Base-by-base conservation (phyloP, 2,888 invertebrate species). In the Drosophila sordidula region DNA sequence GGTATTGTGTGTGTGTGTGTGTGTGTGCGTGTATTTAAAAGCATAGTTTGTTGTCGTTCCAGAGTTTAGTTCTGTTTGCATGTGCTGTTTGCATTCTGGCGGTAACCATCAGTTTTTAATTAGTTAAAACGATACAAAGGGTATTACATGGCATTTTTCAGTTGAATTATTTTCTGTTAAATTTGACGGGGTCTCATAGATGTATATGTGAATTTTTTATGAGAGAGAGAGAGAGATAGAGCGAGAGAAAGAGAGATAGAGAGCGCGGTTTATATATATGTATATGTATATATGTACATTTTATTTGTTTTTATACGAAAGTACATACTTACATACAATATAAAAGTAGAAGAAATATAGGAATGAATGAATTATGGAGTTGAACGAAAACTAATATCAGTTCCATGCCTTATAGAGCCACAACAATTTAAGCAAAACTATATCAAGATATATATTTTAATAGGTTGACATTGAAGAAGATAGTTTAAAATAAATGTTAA, bases 71-170 rank as follows among this genome's bases (percentile, higher is more conserved):
- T 62, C 51, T 51, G 67, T 77, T 84, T 74, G 58, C 67, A 66
- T 58, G 59, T 63, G 36, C 59, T 71, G 47, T 56, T 58, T 65
- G 45, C 51, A 66, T 77, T 67, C 83, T 86, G 56, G 74, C 84
- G 89, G 78, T 83, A 81, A 63, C 54, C 78, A 76, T 71, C 66
- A 70, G 77, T 42, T 85, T 87, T 85, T 86, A 88, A 88, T 88
- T 87, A 88, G 87, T 83, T 77, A 42, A 88, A 83, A 86, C 71
- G 67, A 88, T 86, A 77, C 70, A 68, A 86, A 76, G 44, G 78
- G 67, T 61, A 73, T 67, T 72, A 78, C 66, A 71, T 49, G 49
- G 26, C 29, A 16, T 44, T 44, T 74, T 63, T 59, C 65, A 56
- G 52, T 59, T 74, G 50, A 57, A 49, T 45, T 74, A 42, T 54